Evolutionary conservation across 2,797 vertebrate species (phyloP).

Genomic region (Bovichtus variegatus): DNA sequence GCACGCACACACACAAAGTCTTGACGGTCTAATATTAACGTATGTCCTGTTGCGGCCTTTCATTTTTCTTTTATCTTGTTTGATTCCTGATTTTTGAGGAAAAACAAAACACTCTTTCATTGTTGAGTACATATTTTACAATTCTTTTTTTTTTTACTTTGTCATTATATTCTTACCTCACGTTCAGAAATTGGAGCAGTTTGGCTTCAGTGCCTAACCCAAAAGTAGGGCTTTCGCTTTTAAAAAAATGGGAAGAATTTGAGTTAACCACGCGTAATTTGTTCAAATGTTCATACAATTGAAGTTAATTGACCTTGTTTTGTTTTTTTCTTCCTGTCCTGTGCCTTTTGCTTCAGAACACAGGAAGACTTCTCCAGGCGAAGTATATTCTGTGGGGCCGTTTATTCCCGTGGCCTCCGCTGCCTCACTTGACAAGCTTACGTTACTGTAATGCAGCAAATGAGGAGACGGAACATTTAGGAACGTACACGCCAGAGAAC

Average conservation of each 20-base stretch:
- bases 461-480: too few species aligned
- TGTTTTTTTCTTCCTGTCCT: too few species aligned
- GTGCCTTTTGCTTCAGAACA: too few species aligned
- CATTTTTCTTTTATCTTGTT: slow-evolving; percentile 11
- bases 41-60: not conserved
- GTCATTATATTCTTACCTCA: not conserved
- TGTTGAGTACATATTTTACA: not conserved
- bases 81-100: not conserved
- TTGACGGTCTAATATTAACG: slow-evolving; percentile 2
- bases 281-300: not conserved
- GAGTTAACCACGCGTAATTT: not conserved
- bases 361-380: too few species aligned
- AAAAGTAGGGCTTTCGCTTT: not conserved
- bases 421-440: too few species aligned
- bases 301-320: not conserved
- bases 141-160: not conserved
- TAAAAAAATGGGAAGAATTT: not conserved
- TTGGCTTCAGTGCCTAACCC: not conserved
- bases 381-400: too few species aligned
- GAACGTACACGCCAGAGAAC: too few species aligned
- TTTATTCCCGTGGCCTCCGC: too few species aligned
- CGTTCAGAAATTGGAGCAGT: not conserved
- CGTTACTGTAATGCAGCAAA: too few species aligned
- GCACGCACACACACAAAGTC: not conserved
- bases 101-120: not conserved